Base-by-base conservation (phyloP, 2,888 invertebrate genomes). In the Drosophila paranaensis region DNA sequence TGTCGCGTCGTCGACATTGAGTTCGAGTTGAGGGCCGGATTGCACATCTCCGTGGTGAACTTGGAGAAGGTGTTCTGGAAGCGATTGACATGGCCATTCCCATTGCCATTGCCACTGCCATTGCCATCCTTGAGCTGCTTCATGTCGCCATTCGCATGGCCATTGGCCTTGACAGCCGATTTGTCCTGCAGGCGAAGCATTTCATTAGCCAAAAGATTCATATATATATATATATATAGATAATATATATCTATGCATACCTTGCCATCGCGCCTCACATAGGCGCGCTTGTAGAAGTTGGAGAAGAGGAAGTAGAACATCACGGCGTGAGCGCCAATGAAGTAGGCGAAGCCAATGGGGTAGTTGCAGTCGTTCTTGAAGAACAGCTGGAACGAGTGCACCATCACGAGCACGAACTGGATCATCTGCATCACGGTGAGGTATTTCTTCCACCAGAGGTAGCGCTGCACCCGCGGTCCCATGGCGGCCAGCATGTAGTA, bases 381-480 rank as follows among this genome's bases (percentile, higher is more conserved):
- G 79, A 98, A 94, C 62, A 98, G 94, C 92, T 97, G 97, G 95
- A 97, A 97, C 5, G 97, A 97, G 93, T 98, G 98, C 8, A 96
- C 84, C 94, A 98, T 96, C 42, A 98, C 97, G 70, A 96, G 91
- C 53, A 98, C 94, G 90, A 98, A 98, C 93, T 98, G 98, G 27
- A 97, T 95, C 96, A 98, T 98, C 93, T 98, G 98, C 83, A 98
- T 93, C 10, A 95, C 95, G 11, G 98, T 98, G 90, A 98, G 94
- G 92, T 98, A 98, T 90, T 96, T 97, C 94, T 98, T 98, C 98
- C 98, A 98, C 98, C 98, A 98, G 61, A 98, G 94, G 92, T 96
- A 98, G 89, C 96, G 96, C 92, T 97, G 97, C 72, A 97, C 95
- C 70, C 94, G 94, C 0, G 98, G 98, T 27, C 98, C 98, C 78